A percentile compares a stretch with the other conserved stretches of the same genome.
These are phyloP conservation scores for Ectobius pallidus DNA, from an alignment of 2,888 invertebrate genomes.

Conservation along the genomic window DNA sequence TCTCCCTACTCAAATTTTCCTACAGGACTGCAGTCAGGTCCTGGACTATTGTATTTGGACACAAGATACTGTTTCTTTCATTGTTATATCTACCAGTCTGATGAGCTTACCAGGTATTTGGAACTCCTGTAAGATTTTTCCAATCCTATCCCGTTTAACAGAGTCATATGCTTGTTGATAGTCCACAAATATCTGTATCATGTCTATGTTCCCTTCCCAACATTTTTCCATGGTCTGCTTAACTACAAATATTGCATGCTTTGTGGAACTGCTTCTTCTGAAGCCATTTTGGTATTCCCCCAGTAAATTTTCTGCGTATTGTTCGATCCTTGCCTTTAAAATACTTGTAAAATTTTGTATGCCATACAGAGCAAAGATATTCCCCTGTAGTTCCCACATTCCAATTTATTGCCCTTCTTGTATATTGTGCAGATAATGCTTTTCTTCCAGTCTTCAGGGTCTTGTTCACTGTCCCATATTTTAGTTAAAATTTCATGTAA, in stretches of 20 bases:
- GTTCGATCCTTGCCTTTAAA: not conserved
- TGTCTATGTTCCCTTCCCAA: not conserved
- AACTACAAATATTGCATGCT: not conserved
- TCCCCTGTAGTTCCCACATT: too few species aligned
- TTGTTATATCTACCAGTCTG: too few species aligned
- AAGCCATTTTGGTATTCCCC: not conserved
- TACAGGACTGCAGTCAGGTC: too few species aligned
- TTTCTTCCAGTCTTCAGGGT: not conserved
- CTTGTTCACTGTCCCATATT: not conserved
- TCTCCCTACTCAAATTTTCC: too few species aligned
- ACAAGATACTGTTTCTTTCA: too few species aligned
- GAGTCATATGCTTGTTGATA: too few species aligned
- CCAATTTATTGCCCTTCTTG: too few species aligned
- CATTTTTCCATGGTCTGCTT: not conserved
- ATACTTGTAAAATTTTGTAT: not conserved
- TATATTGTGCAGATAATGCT: not conserved
- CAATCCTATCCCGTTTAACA: too few species aligned
- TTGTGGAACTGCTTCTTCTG: not conserved
- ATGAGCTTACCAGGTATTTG: too few species aligned
- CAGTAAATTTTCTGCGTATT: not conserved
- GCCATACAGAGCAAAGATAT: not conserved
- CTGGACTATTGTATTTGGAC: too few species aligned
- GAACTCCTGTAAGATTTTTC: too few species aligned
- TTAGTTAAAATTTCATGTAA: not conserved
- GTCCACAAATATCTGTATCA: not conserved